These are phyloP conservation scores for Ursus arctos DNA, from an alignment of 2,113 vertebrate species.

Conservation along the genomic window DNA sequence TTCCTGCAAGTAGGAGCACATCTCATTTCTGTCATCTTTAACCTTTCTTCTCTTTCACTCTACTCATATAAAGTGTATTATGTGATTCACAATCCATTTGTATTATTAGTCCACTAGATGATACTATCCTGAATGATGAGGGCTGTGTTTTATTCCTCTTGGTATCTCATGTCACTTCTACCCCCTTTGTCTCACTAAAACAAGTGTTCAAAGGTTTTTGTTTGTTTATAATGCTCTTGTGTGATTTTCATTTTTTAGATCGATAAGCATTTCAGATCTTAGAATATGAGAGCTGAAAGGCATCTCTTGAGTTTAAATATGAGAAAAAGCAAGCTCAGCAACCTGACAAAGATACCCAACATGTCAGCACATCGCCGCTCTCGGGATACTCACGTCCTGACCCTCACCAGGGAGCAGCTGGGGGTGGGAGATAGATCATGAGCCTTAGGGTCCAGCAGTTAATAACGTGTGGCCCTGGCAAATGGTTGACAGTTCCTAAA, in stretches of 20 bases:
- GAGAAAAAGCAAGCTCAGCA: not conserved
- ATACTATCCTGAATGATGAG: accelerated
- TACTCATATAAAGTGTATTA: accelerated
- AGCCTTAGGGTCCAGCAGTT: no score
- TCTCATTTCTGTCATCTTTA: not conserved
- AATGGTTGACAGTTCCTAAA: not conserved
- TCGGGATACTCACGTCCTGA: not conserved
- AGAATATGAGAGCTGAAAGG: not conserved
- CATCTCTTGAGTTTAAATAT: not conserved
- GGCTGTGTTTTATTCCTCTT: not conserved
- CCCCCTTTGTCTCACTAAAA: not conserved
- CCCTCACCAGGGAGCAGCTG: no score
- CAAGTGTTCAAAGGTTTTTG: not conserved
- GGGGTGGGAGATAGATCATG: not conserved
- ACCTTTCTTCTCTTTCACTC: not conserved
- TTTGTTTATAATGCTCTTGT: not conserved
- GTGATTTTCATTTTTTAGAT: not conserved
- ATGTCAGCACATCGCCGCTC: no score
- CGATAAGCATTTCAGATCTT: not conserved
- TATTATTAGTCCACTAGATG: not conserved
- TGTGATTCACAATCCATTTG: no score
- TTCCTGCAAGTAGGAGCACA: not conserved
- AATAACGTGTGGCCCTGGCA: not conserved
- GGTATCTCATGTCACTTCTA: no score
- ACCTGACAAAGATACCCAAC: no score